Base-by-base conservation (phyloP, 2,113 vertebrate species). In the Paedocypris sp. region DNA sequence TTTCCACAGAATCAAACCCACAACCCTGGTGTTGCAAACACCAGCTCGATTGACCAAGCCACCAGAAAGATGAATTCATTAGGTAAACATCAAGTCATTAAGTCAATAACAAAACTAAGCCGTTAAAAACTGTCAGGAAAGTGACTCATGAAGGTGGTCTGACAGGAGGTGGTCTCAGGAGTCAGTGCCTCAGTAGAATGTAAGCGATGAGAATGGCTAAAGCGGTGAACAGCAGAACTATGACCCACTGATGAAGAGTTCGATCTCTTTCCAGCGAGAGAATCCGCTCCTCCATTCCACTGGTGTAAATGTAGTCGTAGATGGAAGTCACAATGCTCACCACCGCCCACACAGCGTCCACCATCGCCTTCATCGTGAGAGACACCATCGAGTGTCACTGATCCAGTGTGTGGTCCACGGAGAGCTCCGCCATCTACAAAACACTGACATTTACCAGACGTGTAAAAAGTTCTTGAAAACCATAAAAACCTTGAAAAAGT, bases 301-400 rank as follows among this genome's bases (percentile, higher is more conserved):
- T 85, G 67, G 85, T 87, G 77, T 87, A 66, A 62, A 87, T 74
- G 76, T 88, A 87, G 78, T 88, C 85, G 69, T 87, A 87, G 52
- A 88, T 75, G 49, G 80, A 84, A 67, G 76, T 80, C 6, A 77
- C 80, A 22, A 88, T 80, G 73, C 85, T 87, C 86, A 84, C 87
- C 64, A 84, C 77, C 0, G 71, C 77, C 86, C 85, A 88, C 8
- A 82, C 62, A 1, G 78, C 83, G 26, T 87, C 86, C 75, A 88
- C 81, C 73, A 87, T 51, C 0, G 85, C 82, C 70, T 81, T 86
- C 78, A 88, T 80, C 33, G 80, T 82, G 62, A 80, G 82, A 72
- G 83, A 86, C 48, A 87, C 81, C 84, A 86, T 85, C 18, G 66
- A 39, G 75, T 56, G 47, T 29, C 6, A 26, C 12, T 33, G 6